Evolutionary conservation across 2,797 vertebrate genomes (phyloP).

Genomic region (Fringilla coelebs): DNA sequence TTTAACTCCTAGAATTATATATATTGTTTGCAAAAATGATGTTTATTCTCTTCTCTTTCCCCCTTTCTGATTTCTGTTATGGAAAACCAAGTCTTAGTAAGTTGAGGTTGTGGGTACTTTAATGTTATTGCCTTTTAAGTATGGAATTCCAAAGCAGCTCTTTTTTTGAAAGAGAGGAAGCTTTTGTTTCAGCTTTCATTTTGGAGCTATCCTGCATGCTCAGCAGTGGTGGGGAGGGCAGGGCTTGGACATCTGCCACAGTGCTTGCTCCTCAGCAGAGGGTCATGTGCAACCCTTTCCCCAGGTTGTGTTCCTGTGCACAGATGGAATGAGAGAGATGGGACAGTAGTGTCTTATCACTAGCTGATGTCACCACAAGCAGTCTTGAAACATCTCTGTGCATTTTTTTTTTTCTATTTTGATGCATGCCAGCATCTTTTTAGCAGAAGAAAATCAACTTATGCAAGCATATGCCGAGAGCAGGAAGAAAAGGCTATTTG

Average conservation of each 20-base stretch:
- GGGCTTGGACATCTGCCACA: neutral
- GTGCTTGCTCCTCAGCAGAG: neutral
- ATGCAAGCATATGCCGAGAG: neutral
- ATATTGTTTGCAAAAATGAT: neutral
- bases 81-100: neutral
- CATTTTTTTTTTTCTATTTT: neutral
- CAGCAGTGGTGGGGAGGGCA: neutral
- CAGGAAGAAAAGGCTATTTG: neutral
- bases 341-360: neutral
- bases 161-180: neutral
- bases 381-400: neutral
- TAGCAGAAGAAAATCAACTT: conserved; percentile 14
- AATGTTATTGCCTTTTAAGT: neutral
- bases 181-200: neutral
- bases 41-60: accelerated
- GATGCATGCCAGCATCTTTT: neutral
- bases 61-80: neutral
- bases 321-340: neutral
- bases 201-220: neutral
- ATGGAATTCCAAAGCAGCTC: neutral
- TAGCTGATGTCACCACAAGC: neutral
- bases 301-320: neutral
- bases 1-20: neutral
- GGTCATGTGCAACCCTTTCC: neutral
- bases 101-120: neutral